These are phyloP conservation scores for Ophraella communa DNA, from an alignment of 2,888 invertebrate species.

Conservation along the genomic window DNA sequence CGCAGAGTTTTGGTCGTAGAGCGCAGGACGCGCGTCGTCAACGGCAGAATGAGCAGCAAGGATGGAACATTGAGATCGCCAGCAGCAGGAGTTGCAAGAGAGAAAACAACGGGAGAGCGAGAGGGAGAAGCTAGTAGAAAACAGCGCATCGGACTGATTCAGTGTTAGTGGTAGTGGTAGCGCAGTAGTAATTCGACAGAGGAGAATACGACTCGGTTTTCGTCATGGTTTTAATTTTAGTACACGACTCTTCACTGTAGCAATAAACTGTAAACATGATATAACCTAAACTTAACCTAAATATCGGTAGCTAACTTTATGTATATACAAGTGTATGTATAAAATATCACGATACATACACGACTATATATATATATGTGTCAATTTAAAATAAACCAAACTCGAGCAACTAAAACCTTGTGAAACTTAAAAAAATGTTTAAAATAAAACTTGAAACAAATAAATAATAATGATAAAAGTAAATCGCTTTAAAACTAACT, in stretches of 20 bases:
- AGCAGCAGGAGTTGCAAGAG: constrained; percentile 6
- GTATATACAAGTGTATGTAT: constrained; percentile 58
- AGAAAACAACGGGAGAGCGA: constrained; percentile 4
- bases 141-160: constrained; percentile 14
- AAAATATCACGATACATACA: constrained; percentile 36
- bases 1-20: background rate
- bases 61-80: constrained; percentile 3
- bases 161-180: constrained; percentile 38
- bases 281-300: constrained; percentile 55
- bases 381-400: constrained; percentile 33
- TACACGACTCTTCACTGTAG: constrained; percentile 59
- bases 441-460: constrained; percentile 34
- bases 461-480: constrained; percentile 40
- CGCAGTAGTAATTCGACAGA: constrained; percentile 56
- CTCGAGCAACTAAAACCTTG: constrained; percentile 37
- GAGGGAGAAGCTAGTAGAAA: constrained; percentile 9
- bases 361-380: constrained; percentile 41
- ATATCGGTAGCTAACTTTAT: constrained; percentile 54
- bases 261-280: constrained; percentile 59
- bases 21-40: constrained; percentile 1
- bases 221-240: constrained; percentile 53
- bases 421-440: constrained; percentile 38
- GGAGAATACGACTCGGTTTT: constrained; percentile 53
- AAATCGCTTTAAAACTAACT: constrained; percentile 34
- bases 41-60: constrained; percentile 1